phyloP scores from a whole-genome alignment of 2,888 invertebrate genomes.

The Cephus rjabovi region DNA sequence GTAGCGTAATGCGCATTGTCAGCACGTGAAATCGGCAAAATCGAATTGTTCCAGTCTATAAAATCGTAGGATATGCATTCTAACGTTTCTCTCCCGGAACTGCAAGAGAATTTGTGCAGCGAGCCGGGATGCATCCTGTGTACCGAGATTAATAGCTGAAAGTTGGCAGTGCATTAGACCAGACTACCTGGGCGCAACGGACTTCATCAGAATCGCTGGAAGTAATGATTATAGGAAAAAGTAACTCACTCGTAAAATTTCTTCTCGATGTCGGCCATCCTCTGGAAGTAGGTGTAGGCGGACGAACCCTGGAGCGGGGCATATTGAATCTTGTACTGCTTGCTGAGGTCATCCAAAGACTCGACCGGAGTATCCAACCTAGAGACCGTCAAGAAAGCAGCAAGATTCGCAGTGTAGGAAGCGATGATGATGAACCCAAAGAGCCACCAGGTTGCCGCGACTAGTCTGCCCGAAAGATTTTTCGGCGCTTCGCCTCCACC shows the following conservation, averaged over 20 bases:
- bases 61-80: background rate
- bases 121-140: background rate
- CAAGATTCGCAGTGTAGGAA: slow-evolving; percentile 97
- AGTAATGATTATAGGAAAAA: background rate
- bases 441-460: slow-evolving; percentile 99
- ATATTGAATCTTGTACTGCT: slow-evolving; percentile 96
- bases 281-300: slow-evolving; percentile 92
- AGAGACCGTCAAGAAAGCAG: slow-evolving; percentile 96
- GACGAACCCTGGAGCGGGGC: slow-evolving; percentile 90
- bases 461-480: slow-evolving; percentile 92
- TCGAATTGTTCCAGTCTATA: slow-evolving; percentile 2
- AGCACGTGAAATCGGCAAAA: background rate
- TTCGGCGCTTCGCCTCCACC: slow-evolving; percentile 97
- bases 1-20: background rate
- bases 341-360: slow-evolving; percentile 92
- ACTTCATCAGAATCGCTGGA: background rate
- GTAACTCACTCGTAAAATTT: slow-evolving; percentile 92
- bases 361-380: slow-evolving; percentile 93
- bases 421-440: slow-evolving; percentile 99
- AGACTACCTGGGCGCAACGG: background rate
- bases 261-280: slow-evolving; percentile 96
- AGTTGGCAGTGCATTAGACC: background rate
- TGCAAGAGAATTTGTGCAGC: background rate
- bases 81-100: background rate
- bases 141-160: background rate